These are phyloP conservation scores for Caenorhabditis tropicalis DNA, from an alignment of 1,140 invertebrate genomes.

Conservation along the genomic window DNA sequence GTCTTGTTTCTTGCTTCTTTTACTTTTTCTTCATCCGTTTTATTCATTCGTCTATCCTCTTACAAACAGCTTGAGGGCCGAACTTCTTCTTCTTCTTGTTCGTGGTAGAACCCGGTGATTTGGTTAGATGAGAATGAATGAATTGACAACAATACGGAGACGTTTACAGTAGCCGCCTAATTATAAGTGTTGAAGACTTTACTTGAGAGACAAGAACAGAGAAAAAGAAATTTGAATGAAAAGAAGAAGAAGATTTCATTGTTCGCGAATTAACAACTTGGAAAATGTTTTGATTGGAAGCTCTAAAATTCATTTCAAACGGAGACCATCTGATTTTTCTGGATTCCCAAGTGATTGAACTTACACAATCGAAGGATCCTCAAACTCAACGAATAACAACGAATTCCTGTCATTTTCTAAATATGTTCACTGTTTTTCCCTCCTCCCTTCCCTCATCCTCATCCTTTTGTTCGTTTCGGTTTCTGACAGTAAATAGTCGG, in stretches of 20 bases:
- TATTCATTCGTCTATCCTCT: constrained; percentile 13
- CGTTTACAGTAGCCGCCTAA: constrained; percentile 30
- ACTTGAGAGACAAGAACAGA: constrained; percentile 6
- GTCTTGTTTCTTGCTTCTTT: constrained; percentile 14
- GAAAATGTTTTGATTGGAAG: constrained; percentile 31
- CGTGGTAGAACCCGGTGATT: constrained; percentile 6
- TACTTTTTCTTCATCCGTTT: background rate
- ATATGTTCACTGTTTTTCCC: background rate
- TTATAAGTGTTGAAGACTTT: constrained; percentile 41
- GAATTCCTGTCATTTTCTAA: background rate
- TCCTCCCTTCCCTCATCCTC: background rate
- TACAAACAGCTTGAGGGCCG: background rate
- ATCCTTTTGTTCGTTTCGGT: constrained; percentile 38
- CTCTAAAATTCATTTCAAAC: too few relatives aligned
- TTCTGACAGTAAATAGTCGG: constrained; percentile 22
- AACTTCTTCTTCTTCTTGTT: background rate
- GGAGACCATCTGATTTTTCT: too few relatives aligned
- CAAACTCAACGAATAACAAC: background rate
- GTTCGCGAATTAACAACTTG: constrained; percentile 2
- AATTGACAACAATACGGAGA: constrained; percentile 6
- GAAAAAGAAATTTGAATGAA: background rate
- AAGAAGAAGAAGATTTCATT: background rate
- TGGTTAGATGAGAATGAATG: background rate
- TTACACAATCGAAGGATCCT: too few relatives aligned
- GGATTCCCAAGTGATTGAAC: too few relatives aligned